A percentile compares a stretch with the other conserved stretches of the same genome.
phyloP scores from a whole-genome alignment of 2,888 invertebrate species.

The Allophyes oxyacanthae region DNA sequence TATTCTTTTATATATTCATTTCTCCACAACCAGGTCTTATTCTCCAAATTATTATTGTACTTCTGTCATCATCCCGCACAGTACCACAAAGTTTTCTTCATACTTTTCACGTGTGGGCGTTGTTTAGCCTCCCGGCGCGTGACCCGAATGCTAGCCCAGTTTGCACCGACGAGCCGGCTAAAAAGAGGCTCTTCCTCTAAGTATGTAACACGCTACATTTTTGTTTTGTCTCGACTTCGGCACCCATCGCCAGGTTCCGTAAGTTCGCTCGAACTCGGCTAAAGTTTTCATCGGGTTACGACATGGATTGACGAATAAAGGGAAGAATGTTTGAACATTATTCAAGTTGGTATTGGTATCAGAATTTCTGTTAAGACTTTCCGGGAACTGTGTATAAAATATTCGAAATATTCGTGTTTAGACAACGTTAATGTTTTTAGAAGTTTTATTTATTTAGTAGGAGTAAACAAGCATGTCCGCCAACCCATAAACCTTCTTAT shows the following conservation, averaged over 20 bases:
- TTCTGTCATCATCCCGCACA: conserved; percentile 15
- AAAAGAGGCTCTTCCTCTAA: conserved; percentile 27
- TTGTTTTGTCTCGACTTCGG: conserved; percentile 29
- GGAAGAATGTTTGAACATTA: conserved; percentile 28
- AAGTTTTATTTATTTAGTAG: too few relatives aligned
- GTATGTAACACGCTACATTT: conserved; percentile 32
- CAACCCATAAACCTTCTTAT: too few relatives aligned
- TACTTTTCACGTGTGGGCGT: conserved; percentile 53
- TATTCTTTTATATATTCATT: too few relatives aligned
- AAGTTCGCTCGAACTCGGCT: conserved; percentile 14
- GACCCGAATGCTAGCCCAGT: conserved; percentile 51
- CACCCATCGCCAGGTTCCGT: conserved; percentile 5
- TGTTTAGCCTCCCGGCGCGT: conserved; percentile 55
- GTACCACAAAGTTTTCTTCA: conserved; percentile 33
- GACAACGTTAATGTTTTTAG: too few relatives aligned
- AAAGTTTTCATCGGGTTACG: conserved; percentile 38
- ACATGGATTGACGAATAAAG: conserved; percentile 5
- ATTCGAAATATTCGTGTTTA: too few relatives aligned
- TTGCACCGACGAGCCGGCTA: conserved; percentile 20
- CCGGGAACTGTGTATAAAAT: conserved; percentile 3
- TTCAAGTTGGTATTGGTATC: conserved; percentile 8
- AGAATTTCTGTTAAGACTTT: conserved; percentile 13
- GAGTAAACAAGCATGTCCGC: too few relatives aligned
- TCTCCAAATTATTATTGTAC: conserved; percentile 7
- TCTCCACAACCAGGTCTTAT: too few relatives aligned